Base-by-base conservation (phyloP, 2,797 vertebrate genomes). In the Tokudaia muenninki region DNA sequence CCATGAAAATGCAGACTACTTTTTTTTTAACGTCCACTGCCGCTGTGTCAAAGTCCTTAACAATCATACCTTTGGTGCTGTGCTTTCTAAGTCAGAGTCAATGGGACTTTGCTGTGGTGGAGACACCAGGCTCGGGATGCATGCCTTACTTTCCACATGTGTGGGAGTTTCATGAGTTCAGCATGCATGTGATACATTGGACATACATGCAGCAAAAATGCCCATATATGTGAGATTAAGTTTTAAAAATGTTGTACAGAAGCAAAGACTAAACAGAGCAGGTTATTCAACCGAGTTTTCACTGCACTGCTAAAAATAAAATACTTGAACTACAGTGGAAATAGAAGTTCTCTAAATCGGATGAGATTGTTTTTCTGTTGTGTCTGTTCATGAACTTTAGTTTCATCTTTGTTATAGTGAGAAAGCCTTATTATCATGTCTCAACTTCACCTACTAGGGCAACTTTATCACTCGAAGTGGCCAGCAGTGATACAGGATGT, bases 271-370 rank as follows among this genome's bases (percentile, higher is more conserved):
- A 65, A 87, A 37, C 31, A 80, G 57, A 87, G 41, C 13, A 14
- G 59, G 90, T 89, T 34, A 78, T 78, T 47, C 13, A 67, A 6
- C 44, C 82, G 5, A 29, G 22, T 90, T 95, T 92, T 70, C 29
- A 87, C 67, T 94, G 14, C 80, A 55, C 72, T 26, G 44, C 14
- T 37, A 83, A 79, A 65, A 95, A 34, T n/a, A 88, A 88, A 93
- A 90, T 81, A 41, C 70, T 79, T 41, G 59, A 94, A 77, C 86
- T 75, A 70, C 13, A 55, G 37, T 83, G 75, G 0, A 14, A 21
- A 52, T 83, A 82, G 63, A 59, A 78, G 22, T 22, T 79, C 67
- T 81, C 59, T 65, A 75, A 78, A 34, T 75, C 74, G 55, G 16
- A 50, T 61, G 65, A 63, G 31, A 74, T 31, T 77, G 87, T 81